phyloP scores from a whole-genome alignment of 2,113 vertebrate species.

The Pitta sordida region DNA sequence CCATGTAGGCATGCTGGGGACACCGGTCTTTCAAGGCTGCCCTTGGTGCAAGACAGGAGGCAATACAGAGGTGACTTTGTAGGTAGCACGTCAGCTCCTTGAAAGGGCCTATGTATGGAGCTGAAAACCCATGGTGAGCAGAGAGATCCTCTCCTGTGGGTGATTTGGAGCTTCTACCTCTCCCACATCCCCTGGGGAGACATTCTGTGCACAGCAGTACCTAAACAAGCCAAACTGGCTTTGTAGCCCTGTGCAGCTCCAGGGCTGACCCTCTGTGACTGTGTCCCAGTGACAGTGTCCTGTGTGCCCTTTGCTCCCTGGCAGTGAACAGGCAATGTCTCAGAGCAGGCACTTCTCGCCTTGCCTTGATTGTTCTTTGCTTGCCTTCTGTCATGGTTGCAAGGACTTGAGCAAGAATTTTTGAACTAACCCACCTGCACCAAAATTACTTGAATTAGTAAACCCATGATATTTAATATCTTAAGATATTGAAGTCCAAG shows the following conservation, averaged over 20 bases:
- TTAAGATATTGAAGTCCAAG: neutral
- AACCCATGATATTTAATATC: rapidly evolving
- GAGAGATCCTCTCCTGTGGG: neutral
- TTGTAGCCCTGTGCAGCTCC: neutral
- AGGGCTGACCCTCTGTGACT: too few species aligned
- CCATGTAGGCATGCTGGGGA: rapidly evolving
- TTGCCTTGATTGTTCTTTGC: neutral
- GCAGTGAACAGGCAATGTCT: neutral
- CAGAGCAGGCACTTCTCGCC: neutral
- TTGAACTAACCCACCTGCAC: neutral
- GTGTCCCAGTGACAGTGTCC: neutral
- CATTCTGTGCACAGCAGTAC: neutral
- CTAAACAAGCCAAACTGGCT: neutral
- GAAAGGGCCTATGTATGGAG: neutral
- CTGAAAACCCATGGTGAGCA: neutral
- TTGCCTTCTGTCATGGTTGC: neutral
- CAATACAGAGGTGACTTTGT: neutral
- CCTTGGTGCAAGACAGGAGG: neutral
- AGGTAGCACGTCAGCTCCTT: neutral
- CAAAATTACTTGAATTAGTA: neutral
- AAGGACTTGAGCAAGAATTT: neutral
- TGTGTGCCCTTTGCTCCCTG: neutral
- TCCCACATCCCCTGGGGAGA: neutral
- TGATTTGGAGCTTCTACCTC: neutral
- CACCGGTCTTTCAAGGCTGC: neutral